Conservation (phyloP, 2,888 invertebrate species). For the Malachius bipustulatus region DNA sequence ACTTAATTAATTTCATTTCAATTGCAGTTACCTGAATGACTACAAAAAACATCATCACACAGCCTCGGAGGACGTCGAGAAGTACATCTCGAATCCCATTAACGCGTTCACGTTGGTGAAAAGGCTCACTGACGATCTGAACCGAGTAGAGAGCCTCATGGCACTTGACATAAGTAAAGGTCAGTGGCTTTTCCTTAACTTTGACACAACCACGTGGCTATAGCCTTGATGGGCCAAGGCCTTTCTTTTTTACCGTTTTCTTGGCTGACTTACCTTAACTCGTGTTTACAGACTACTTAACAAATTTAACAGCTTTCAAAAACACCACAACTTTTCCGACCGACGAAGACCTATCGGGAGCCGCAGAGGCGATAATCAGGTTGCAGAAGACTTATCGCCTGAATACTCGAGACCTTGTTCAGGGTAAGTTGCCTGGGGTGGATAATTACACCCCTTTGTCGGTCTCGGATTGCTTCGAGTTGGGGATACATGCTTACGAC, state of each 20-base stretch:
- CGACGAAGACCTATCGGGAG: background rate
- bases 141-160: too few relatives aligned
- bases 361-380: background rate
- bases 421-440: background rate
- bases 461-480: background rate
- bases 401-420: background rate
- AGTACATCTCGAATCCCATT: background rate
- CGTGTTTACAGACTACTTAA: too few relatives aligned
- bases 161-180: too few relatives aligned
- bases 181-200: too few relatives aligned
- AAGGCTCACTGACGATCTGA: background rate
- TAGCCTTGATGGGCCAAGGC: too few relatives aligned
- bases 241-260: too few relatives aligned
- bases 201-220: too few relatives aligned
- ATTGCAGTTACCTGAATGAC: too few relatives aligned
- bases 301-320: background rate
- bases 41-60: too few relatives aligned
- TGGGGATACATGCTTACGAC: background rate
- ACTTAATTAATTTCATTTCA: too few relatives aligned
- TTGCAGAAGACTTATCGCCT: background rate
- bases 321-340: background rate
- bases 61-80: constrained; percentile 2
- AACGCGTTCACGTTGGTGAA: background rate
- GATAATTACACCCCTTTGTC: background rate
- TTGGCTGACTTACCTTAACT: too few relatives aligned